Conservation (phyloP, 2,888 invertebrate species). For the Phortica magna region DNA sequence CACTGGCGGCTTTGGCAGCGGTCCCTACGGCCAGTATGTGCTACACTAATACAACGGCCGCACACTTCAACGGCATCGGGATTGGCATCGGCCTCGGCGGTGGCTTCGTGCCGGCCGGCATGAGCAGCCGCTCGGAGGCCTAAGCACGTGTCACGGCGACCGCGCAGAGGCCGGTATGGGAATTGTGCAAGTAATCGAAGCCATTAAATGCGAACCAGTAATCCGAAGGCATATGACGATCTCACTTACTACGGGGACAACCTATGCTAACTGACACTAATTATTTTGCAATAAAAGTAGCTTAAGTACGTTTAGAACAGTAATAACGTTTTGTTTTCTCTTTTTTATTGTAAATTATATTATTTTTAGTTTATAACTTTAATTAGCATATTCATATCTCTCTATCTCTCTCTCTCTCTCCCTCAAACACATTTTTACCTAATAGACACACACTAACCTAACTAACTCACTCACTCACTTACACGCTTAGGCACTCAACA, state of each 20-base stretch:
- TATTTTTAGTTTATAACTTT: slow-evolving; percentile 61
- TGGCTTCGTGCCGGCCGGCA: not conserved
- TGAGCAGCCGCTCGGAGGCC: slow-evolving; percentile 38
- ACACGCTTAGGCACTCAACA: slow-evolving; percentile 15
- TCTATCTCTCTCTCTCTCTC: slow-evolving; percentile 29
- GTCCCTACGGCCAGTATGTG: slow-evolving; percentile 80
- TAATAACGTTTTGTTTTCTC: slow-evolving; percentile 68
- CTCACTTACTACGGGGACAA: not conserved
- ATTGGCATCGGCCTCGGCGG: too few relatives aligned
- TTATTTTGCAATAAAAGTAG: slow-evolving; percentile 73
- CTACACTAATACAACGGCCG: slow-evolving; percentile 63
- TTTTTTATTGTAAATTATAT: slow-evolving; percentile 66
- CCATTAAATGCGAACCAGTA: not conserved
- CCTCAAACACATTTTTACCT: not conserved
- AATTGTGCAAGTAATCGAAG: slow-evolving; percentile 26
- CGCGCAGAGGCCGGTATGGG: slow-evolving; percentile 8
- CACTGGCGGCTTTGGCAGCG: slow-evolving; percentile 74
- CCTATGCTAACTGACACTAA: slow-evolving; percentile 55
- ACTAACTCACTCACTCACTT: slow-evolving; percentile 37
- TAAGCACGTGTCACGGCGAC: slow-evolving; percentile 10
- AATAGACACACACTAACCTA: slow-evolving; percentile 36
- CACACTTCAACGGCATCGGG: slow-evolving; percentile 2
- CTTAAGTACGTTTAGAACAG: slow-evolving; percentile 59
- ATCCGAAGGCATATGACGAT: slow-evolving; percentile 5
- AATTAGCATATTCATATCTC: slow-evolving; percentile 63